Conservation (phyloP, 1,140 invertebrate species). For the Nixonia krombeini region DNA sequence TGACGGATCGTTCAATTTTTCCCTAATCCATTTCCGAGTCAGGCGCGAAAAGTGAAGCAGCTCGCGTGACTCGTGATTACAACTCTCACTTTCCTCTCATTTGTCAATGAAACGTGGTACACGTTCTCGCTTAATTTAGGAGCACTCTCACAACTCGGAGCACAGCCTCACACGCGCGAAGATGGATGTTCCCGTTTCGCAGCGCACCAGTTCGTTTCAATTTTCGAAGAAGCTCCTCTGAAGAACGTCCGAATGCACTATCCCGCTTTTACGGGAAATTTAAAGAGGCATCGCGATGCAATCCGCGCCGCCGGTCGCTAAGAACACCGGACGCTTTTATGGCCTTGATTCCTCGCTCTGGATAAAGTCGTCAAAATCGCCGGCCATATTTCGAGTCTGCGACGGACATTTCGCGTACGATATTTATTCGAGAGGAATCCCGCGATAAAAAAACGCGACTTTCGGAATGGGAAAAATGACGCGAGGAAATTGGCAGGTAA, state of each 20-base stretch:
- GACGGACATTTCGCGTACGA: too few species aligned
- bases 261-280: not conserved
- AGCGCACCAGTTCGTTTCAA: constrained; percentile 26
- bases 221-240: constrained; percentile 28
- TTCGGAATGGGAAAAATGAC: too few species aligned
- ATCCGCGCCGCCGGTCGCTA: not conserved
- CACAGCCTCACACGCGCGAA: constrained; percentile 4
- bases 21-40: not conserved
- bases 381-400: too few species aligned
- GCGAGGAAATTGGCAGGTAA: too few species aligned
- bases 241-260: constrained; percentile 17
- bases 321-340: constrained; percentile 4
- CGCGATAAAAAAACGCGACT: too few species aligned
- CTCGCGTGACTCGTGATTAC: not conserved
- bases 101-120: not conserved
- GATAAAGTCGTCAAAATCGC: too few species aligned
- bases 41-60: not conserved
- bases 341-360: too few species aligned
- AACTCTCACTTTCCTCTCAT: not conserved
- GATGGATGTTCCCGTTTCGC: constrained; percentile 14
- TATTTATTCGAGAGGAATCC: too few species aligned
- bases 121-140: constrained; percentile 2
- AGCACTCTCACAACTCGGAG: not conserved
- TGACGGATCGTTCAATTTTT: too few species aligned
- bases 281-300: constrained; percentile 3